Evolutionary conservation across 2,113 vertebrate species (phyloP), one percentile per base, ranked within the genome.

Genomic region (Tringa solitaria): DNA sequence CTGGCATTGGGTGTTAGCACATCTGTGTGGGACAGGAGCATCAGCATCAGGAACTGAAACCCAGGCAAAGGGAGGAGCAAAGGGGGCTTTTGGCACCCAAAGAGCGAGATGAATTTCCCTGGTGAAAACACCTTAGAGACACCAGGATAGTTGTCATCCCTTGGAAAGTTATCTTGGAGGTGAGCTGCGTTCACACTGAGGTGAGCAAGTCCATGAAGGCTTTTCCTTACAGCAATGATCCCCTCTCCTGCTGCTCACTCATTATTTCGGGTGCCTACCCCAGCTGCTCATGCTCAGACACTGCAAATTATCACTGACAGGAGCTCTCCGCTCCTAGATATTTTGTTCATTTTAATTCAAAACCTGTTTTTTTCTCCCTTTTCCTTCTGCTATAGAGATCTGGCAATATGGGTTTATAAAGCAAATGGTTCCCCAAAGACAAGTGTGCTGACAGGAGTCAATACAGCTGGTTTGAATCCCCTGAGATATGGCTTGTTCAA

Each of bases 81-180:
- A 24, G 14, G 21, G 6, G 8, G 6, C 8, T 51, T 2, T 2
- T 68, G 43, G 16, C 30, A 45, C 7, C 21, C 0, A 0, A 48
- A 65, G 18, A 7, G 16, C 2, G 8, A 80, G 45, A 10, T n/a
- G 2, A 64, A 53, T 33, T 57, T 73, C 9, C 21, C 35, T 37
- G 12, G 19, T 73, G 75, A 68, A 93, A 88, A 68, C 35, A 85
- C 13, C 19, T 39, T 30, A 67, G 43, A 51, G 51, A 64, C 32
- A 33, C 6, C 6, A 32, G 27, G 19, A 17, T 20, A 18, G 7
- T 73, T 53, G 22, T n/a, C 26, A 60, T 37, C 12, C 14, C 9
- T 56, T n/a, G 10, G 59, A 53, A 68, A 57, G 14, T 12, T 28
- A 72, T 8, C 27, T 33, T 83, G 67, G 53, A 61, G 39, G 21